phyloP scores from a whole-genome alignment of 2,888 invertebrate species.

The Diaprepes abbreviatus region DNA sequence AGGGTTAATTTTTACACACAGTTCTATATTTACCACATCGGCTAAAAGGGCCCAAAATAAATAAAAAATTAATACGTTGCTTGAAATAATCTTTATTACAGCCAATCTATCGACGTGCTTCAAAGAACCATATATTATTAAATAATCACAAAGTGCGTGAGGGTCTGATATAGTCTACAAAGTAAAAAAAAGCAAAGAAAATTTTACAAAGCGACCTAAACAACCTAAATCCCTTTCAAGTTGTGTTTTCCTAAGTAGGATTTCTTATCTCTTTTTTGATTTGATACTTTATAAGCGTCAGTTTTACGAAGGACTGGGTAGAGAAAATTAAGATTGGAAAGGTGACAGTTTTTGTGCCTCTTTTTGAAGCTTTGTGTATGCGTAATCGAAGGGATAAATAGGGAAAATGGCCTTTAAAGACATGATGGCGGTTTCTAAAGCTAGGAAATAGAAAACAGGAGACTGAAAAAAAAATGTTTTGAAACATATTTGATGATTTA shows the following conservation, averaged over 20 bases:
- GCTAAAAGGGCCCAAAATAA: too few species aligned
- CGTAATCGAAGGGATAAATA: constrained; percentile 3
- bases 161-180: not conserved
- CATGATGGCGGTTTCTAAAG: not conserved
- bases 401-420: not conserved
- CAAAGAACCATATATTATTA: not conserved
- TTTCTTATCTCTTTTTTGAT: constrained; percentile 21
- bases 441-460: not conserved
- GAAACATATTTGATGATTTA: not conserved
- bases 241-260: constrained; percentile 6
- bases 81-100: not conserved
- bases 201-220: constrained; percentile 12
- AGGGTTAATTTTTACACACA: too few species aligned
- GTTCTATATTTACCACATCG: too few species aligned
- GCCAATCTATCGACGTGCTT: not conserved
- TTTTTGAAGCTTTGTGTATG: constrained; percentile 5
- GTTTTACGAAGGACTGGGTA: constrained; percentile 9
- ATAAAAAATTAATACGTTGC: too few species aligned
- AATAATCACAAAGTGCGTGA: constrained; percentile 3
- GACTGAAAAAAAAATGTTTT: not conserved
- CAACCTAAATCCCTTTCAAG: constrained; percentile 27
- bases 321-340: constrained; percentile 25
- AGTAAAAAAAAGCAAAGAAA: constrained; percentile 6
- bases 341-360: not conserved
- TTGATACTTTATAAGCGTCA: constrained; percentile 15